Percentiles rank a stretch among this genome's conserved stretches.
Evolutionary conservation across 2,113 vertebrate genomes (phyloP).

Genomic region (Halichoerus grypus): DNA sequence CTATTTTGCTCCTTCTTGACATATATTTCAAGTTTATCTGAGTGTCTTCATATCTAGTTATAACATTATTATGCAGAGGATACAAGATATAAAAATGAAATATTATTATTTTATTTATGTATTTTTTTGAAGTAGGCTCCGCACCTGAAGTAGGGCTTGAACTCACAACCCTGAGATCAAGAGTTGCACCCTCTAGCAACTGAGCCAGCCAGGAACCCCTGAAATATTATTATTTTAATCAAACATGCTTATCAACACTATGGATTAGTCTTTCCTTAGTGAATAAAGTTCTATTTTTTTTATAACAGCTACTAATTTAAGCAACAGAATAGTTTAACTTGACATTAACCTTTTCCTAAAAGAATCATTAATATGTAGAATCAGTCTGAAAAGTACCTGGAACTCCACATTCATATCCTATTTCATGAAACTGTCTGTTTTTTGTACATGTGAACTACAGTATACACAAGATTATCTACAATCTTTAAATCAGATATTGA

Average conservation of each 20-base stretch:
- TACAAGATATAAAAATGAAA: not conserved
- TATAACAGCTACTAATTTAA: not conserved
- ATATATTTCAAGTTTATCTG: not conserved
- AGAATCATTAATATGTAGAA: not conserved
- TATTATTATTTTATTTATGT: not conserved
- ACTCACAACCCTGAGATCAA: not conserved
- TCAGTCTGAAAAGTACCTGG: not conserved
- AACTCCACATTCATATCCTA: not conserved
- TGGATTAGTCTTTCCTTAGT: not conserved
- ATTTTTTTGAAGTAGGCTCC: not conserved
- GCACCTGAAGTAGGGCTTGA: not conserved
- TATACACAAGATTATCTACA: not conserved
- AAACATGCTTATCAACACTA: not conserved
- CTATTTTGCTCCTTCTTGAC: not conserved
- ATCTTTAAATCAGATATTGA: not conserved
- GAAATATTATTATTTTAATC: not conserved
- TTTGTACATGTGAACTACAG: not conserved
- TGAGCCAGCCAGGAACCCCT: not conserved
- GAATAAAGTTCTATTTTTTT: not conserved
- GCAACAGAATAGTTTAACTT: not conserved
- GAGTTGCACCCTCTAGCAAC: not conserved
- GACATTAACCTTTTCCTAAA: not conserved
- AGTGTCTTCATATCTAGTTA: not conserved
- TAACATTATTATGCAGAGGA: not conserved
- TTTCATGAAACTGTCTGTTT: not conserved